Conservation (phyloP, 2,888 invertebrate species). For the Orchestes rusci region DNA sequence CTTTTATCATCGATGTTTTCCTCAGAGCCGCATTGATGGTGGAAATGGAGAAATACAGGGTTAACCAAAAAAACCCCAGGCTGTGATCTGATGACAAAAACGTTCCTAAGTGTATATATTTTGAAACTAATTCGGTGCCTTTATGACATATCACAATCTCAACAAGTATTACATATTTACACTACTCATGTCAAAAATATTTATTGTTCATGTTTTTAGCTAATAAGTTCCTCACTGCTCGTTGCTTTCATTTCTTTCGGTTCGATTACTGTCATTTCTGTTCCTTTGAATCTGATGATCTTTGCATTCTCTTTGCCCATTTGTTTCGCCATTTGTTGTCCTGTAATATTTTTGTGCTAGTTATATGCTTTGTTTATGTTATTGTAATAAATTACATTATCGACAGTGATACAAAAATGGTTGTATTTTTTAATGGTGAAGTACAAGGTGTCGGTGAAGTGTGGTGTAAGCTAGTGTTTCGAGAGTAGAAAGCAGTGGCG, state of each 20-base stretch:
- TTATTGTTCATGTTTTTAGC: too few species aligned
- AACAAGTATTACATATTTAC: too few species aligned
- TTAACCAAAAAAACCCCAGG: slow-evolving; percentile 41
- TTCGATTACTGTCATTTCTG: slow-evolving; percentile 34
- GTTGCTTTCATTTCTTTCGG: background rate
- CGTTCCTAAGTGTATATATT: slow-evolving; percentile 25
- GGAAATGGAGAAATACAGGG: slow-evolving; percentile 59
- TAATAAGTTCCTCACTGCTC: too few species aligned
- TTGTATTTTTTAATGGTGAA: too few species aligned
- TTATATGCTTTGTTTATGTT: slow-evolving; percentile 29
- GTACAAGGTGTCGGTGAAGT: too few species aligned
- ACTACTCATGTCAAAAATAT: too few species aligned
- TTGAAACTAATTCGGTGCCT: too few species aligned
- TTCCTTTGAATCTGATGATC: slow-evolving; percentile 50
- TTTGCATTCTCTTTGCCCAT: slow-evolving; percentile 52
- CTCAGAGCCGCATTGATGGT: too few species aligned
- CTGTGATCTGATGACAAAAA: slow-evolving; percentile 36
- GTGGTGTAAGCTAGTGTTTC: slow-evolving; percentile 11
- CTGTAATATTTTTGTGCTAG: slow-evolving; percentile 40
- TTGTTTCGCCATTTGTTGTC: slow-evolving; percentile 50
- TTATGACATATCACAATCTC: too few species aligned
- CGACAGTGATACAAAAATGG: too few species aligned
- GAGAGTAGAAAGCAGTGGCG: slow-evolving; percentile 2
- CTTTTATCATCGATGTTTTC: too few species aligned
- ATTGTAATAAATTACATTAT: too few species aligned